A percentile compares a stretch with the other conserved stretches of the same genome.
These are phyloP conservation scores for Amphiprion clarkii DNA, from an alignment of 2,797 vertebrate species.

Conservation along the genomic window DNA sequence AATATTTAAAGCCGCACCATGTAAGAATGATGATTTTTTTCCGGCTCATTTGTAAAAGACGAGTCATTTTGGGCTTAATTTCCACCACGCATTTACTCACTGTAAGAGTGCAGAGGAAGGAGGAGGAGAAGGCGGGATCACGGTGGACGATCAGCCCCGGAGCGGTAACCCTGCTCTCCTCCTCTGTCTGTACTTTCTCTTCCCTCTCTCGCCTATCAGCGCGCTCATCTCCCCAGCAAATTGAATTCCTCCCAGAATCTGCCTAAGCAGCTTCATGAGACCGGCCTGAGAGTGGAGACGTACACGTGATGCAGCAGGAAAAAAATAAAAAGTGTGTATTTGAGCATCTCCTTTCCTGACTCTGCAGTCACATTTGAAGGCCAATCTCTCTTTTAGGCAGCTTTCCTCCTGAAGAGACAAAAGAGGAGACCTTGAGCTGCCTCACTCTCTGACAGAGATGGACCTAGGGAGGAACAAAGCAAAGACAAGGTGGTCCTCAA, in stretches of 20 bases:
- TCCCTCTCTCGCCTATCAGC: constrained; percentile 55
- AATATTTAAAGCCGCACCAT: constrained; percentile 54
- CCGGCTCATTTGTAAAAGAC: constrained; percentile 57
- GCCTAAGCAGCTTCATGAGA: constrained; percentile 63
- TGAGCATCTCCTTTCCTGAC: constrained; percentile 28
- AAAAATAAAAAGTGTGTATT: constrained; percentile 22
- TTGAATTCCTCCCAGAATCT: constrained; percentile 75
- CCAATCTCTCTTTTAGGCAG: constrained; percentile 51
- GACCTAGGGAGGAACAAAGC: constrained; percentile 30
- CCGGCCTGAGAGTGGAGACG: constrained; percentile 3
- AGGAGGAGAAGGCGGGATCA: constrained; percentile 33
- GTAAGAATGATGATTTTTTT: constrained; percentile 54
- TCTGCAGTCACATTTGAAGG: constrained; percentile 60
- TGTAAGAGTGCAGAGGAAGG: constrained; percentile 24
- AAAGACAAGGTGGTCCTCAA: constrained; percentile 7
- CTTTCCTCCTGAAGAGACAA: constrained; percentile 31
- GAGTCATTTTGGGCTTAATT: constrained; percentile 50
- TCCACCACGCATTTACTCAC: constrained; percentile 23
- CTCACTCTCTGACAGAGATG: constrained; percentile 56
- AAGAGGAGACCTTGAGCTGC: constrained; percentile 64
- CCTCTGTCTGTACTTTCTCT: constrained; percentile 52
- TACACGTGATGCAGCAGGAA: neutral
- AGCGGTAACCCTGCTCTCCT: constrained; percentile 54
- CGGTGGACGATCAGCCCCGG: constrained; percentile 44
- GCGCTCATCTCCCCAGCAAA: constrained; percentile 71